A percentile compares a stretch with the other conserved stretches of the same genome.
phyloP scores from a whole-genome alignment of 2,888 invertebrate species.

The Stenurella melanura region DNA sequence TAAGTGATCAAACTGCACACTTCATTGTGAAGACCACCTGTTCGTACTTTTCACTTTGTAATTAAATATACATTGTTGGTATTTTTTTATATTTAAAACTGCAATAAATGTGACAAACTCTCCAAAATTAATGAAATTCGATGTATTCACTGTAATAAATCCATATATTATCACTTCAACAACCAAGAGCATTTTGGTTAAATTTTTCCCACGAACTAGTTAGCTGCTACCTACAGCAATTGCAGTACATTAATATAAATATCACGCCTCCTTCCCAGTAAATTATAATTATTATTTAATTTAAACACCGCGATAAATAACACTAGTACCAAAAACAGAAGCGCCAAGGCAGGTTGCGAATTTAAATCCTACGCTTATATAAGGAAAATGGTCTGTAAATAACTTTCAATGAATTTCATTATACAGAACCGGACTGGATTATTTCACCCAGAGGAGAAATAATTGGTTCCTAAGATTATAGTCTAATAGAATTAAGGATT shows the following conservation, averaged over 20 bases:
- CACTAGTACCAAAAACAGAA: slow-evolving; percentile 14
- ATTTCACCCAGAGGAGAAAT: background rate
- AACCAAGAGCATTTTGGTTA: slow-evolving; percentile 13
- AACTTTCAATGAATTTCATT: background rate
- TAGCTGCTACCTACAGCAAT: slow-evolving; percentile 9
- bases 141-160: too few relatives aligned
- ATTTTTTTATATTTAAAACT: too few relatives aligned
- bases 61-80: too few relatives aligned
- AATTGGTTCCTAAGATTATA: background rate
- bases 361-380: background rate
- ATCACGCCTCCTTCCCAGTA: background rate
- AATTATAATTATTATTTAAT: slow-evolving; percentile 31
- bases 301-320: slow-evolving; percentile 9
- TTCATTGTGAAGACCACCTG: too few relatives aligned
- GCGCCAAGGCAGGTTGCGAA: background rate
- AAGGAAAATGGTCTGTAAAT: background rate
- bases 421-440: background rate
- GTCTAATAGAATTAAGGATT: too few relatives aligned
- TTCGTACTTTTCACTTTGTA: too few relatives aligned
- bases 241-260: slow-evolving; percentile 19
- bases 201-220: slow-evolving; percentile 17
- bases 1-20: too few relatives aligned
- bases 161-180: slow-evolving; percentile 16
- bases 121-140: too few relatives aligned
- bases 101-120: too few relatives aligned